Conservation (phyloP, 1,140 invertebrate species). For the Parasteatoda tepidariorum region DNA sequence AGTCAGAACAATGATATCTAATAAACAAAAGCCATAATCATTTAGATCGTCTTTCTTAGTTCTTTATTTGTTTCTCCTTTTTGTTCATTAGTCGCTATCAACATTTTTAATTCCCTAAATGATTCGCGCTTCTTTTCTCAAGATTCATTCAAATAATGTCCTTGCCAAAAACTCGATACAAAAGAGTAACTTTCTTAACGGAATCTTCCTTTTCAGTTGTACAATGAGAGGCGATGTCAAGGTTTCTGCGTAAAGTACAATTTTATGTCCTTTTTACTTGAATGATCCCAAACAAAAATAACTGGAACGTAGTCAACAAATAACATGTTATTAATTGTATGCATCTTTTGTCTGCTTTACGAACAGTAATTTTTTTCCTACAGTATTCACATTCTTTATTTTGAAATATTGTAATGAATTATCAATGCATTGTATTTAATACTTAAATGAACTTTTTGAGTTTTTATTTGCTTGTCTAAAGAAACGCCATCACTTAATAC, state of each 20-base stretch:
- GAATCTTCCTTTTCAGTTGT: slow-evolving; percentile 22
- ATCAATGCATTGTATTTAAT: not conserved
- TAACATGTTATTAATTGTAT: not conserved
- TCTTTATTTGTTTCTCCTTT: not conserved
- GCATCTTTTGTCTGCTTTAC: no score
- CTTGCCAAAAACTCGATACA: slow-evolving; percentile 35
- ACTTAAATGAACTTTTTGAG: not conserved
- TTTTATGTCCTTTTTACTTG: slow-evolving; percentile 22
- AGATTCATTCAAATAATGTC: slow-evolving; percentile 15
- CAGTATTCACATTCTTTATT: no score
- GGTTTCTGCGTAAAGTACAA: not conserved
- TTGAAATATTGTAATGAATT: no score
- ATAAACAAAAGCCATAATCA: no score
- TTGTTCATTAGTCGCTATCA: not conserved
- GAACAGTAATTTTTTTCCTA: no score
- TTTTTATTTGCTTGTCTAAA: not conserved
- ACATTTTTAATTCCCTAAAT: slow-evolving; percentile 37
- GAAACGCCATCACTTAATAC: not conserved
- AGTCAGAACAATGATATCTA: no score
- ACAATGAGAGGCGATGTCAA: slow-evolving; percentile 57
- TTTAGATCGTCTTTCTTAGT: not conserved
- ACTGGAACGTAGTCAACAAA: slow-evolving; percentile 8
- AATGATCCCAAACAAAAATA: slow-evolving; percentile 42
- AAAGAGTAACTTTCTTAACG: slow-evolving; percentile 11
- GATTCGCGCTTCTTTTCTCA: not conserved